Evolutionary conservation across 23 tunicate genomes (phyloP).

Genomic region (Ciona savignyi): DNA sequence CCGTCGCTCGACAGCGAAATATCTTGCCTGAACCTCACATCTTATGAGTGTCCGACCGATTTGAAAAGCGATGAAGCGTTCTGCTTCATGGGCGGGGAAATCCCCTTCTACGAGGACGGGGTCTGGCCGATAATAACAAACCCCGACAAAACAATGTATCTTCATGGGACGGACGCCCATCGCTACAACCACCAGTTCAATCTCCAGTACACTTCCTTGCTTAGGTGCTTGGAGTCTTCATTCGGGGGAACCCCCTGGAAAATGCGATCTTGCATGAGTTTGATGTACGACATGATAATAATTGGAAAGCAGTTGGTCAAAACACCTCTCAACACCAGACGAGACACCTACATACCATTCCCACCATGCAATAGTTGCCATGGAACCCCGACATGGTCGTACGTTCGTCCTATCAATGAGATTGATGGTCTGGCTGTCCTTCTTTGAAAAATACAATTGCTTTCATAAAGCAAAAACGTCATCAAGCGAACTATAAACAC

Average conservation of each 20-base stretch:
- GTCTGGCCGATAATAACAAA: slow-evolving; percentile 43
- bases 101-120: slow-evolving; percentile 27
- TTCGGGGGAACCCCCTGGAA: slow-evolving; percentile 17
- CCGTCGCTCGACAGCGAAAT: background rate
- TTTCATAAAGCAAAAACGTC: too few relatives aligned
- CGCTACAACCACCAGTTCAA: slow-evolving; percentile 19
- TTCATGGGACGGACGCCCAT: slow-evolving; percentile 18
- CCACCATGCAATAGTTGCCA: too few relatives aligned
- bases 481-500: too few relatives aligned
- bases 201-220: slow-evolving; percentile 30
- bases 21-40: slow-evolving; percentile 3
- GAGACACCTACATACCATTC: too few relatives aligned
- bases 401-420: too few relatives aligned
- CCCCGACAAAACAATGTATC: slow-evolving; percentile 11
- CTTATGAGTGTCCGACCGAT: slow-evolving; percentile 5
- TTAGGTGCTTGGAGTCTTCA: slow-evolving; percentile 28
- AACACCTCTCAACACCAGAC: too few relatives aligned
- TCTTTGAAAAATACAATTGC: too few relatives aligned
- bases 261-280: slow-evolving; percentile 27
- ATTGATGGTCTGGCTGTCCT: too few relatives aligned
- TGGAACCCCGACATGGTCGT: too few relatives aligned
- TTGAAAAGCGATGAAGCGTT: background rate
- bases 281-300: too few relatives aligned
- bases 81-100: slow-evolving; percentile 26
- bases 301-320: too few relatives aligned